Percentiles rank a stretch among this genome's conserved stretches.
Evolutionary conservation across 2,888 invertebrate genomes (phyloP).

Genomic region (Drosophila nr. perissopoda): DNA sequence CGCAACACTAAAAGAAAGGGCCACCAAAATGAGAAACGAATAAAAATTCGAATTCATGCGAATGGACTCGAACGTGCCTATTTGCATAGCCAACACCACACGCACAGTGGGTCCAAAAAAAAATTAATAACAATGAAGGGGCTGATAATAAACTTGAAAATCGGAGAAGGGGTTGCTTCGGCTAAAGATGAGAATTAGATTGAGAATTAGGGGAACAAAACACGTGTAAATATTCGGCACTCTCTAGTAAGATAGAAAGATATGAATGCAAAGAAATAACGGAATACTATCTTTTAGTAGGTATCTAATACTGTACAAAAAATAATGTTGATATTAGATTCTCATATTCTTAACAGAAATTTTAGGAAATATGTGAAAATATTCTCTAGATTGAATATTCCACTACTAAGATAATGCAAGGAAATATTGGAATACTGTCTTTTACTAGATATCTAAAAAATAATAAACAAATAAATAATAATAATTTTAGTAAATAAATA

Average conservation of each 20-base stretch:
- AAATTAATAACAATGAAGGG: neutral
- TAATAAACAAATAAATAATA: too few species aligned
- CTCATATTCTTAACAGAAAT: too few species aligned
- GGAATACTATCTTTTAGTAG: neutral
- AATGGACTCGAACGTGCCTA: constrained; percentile 22
- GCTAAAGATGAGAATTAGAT: neutral
- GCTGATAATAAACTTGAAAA: neutral
- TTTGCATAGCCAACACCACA: constrained; percentile 15
- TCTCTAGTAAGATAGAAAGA: neutral
- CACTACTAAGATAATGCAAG: neutral
- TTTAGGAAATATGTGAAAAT: neutral
- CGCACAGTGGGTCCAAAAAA: constrained; percentile 36
- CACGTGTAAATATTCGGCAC: neutral
- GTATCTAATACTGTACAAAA: neutral
- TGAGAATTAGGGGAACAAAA: neutral
- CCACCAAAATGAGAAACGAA: constrained; percentile 52
- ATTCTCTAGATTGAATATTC: neutral
- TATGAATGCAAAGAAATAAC: neutral
- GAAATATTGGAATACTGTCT: too few species aligned
- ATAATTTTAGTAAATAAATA: too few species aligned
- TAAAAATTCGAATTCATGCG: constrained; percentile 52
- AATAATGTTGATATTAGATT: neutral
- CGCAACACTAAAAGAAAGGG: constrained; percentile 47
- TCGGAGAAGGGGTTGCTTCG: neutral
- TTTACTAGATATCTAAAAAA: too few species aligned